These are phyloP conservation scores for Sphenodon punctatus DNA, from an alignment of 2,797 vertebrate species.

Conservation along the genomic window DNA sequence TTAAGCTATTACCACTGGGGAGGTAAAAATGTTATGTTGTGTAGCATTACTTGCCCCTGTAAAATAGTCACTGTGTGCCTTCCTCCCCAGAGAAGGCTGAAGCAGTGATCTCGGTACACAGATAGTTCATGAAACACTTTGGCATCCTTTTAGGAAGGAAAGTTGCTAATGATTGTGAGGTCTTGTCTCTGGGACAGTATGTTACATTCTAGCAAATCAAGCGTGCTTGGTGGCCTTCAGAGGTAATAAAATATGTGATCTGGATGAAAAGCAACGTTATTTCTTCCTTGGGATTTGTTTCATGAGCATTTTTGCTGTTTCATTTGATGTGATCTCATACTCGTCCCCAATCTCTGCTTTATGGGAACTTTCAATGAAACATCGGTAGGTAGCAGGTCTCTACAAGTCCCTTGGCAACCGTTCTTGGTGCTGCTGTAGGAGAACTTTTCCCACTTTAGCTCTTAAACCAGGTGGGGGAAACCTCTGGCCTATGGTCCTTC, in stretches of 20 bases:
- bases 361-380: background rate
- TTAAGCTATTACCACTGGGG: background rate
- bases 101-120: background rate
- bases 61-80: background rate
- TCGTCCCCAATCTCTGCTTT: background rate
- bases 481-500: no score
- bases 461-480: no score
- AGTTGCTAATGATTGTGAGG: background rate
- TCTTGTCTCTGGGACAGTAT: background rate
- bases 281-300: constrained; percentile 13
- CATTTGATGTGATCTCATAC: constrained; percentile 1
- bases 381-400: background rate
- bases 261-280: constrained; percentile 11
- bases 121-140: background rate
- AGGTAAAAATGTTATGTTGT: background rate
- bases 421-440: no score
- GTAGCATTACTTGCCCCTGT: accelerated
- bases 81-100: constrained; percentile 5
- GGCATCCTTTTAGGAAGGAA: background rate
- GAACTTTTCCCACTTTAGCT: no score
- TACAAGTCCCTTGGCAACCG: no score
- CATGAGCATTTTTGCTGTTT: no score
- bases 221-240: background rate
- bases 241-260: background rate
- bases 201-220: background rate